Percentiles rank a stretch among this genome's conserved stretches.
Conservation (phyloP, 1,140 invertebrate genomes). For the Drosophila kanapiae region DNA sequence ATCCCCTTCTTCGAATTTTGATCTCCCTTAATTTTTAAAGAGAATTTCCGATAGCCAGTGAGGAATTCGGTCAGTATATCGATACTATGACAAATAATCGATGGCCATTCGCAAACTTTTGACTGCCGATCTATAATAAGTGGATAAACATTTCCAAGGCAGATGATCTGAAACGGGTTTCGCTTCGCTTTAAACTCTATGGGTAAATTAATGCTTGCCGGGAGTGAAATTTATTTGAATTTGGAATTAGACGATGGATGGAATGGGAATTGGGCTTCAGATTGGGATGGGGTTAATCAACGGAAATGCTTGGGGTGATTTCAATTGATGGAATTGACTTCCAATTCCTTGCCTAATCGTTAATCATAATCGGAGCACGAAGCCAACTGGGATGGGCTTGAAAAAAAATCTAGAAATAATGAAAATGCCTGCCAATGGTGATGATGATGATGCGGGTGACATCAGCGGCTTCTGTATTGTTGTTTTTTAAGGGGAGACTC, state of each 20-base stretch:
- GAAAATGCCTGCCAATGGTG: conserved; percentile 7
- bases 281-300: conserved; percentile 2
- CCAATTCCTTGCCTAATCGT: conserved; percentile 31
- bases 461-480: conserved; percentile 40
- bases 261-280: neutral
- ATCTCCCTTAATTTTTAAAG: neutral
- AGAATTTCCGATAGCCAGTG: neutral
- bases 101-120: conserved; percentile 12
- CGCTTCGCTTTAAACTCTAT: conserved; percentile 8
- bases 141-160: conserved; percentile 10
- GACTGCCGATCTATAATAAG: conserved; percentile 6
- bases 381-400: conserved; percentile 4
- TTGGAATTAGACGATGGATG: conserved; percentile 12
- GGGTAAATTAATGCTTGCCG: conserved; percentile 9
- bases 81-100: conserved; percentile 4
- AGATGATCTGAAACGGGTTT: conserved; percentile 15
- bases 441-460: conserved; percentile 38
- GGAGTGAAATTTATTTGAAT: conserved; percentile 28
- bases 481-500: neutral
- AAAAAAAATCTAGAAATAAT: conserved; percentile 20
- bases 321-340: conserved; percentile 31
- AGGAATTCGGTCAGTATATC: neutral
- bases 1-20: neutral
- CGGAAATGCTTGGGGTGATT: conserved; percentile 10
- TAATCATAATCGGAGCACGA: conserved; percentile 27